Conservation (phyloP, 1,140 invertebrate species). For the Eufriesea mexicana region DNA sequence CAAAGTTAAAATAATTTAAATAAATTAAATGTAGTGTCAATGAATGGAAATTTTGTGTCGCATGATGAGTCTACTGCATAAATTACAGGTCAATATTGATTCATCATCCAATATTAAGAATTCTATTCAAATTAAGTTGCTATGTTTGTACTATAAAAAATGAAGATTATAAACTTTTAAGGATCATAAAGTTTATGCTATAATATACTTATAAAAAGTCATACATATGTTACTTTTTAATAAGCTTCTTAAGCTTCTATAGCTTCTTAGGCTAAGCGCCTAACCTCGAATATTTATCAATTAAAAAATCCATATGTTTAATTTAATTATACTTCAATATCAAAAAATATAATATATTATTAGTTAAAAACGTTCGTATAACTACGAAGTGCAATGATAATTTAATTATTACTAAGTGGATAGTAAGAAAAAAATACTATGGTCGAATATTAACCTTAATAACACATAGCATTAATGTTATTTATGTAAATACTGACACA, state of each 20-base stretch:
- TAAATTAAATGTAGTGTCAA: conserved; percentile 68
- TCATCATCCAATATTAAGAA: conserved; percentile 63
- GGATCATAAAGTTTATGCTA: conserved; percentile 28
- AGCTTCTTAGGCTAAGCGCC: conserved; percentile 6
- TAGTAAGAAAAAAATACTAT: background rate
- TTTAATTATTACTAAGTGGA: background rate
- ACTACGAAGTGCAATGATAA: background rate
- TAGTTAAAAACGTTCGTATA: background rate
- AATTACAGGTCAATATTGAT: conserved; percentile 71
- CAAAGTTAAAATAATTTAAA: conserved; percentile 47
- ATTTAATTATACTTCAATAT: conserved; percentile 1
- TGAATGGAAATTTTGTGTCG: conserved; percentile 74
- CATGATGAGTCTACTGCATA: conserved; percentile 64
- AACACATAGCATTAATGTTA: background rate
- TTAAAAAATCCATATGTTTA: conserved; percentile 16
- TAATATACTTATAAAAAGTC: background rate
- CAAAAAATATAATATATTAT: background rate
- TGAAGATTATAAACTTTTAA: conserved; percentile 50
- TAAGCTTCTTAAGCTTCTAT: conserved; percentile 36
- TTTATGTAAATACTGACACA: conserved; percentile 13
- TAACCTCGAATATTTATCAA: conserved; percentile 36
- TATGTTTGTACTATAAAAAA: background rate
- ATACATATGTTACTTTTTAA: background rate
- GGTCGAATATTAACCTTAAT: conserved; percentile 46
- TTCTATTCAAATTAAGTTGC: background rate